Conservation (phyloP, 2,888 invertebrate species). For the Oscheius sp. region DNA sequence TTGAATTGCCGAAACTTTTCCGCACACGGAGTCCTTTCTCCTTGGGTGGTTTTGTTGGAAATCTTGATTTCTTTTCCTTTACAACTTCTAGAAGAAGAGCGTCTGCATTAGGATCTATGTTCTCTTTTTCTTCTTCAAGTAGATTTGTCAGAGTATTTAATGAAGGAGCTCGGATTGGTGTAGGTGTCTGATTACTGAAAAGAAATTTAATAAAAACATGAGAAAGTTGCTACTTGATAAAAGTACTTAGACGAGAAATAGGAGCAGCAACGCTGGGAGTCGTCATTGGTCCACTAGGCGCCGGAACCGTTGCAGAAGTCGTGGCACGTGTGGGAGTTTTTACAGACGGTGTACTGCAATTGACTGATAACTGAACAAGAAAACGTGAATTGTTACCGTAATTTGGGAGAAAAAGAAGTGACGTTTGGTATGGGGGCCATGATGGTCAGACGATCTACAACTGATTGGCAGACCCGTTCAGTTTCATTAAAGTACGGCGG, state of each 20-base stretch:
- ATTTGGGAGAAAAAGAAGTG: constrained; percentile 9
- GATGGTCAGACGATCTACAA: constrained; percentile 9
- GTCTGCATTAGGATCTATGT: constrained; percentile 15
- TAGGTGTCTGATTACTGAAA: constrained; percentile 26
- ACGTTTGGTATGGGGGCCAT: not conserved
- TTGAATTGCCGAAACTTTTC: not conserved
- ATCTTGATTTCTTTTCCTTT: not conserved
- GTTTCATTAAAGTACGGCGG: constrained; percentile 8
- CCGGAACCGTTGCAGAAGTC: not conserved
- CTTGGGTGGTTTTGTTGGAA: not conserved
- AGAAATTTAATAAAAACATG: not conserved
- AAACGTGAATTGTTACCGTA: not conserved
- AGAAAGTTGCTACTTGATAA: constrained; percentile 10
- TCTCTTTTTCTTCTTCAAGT: constrained; percentile 23
- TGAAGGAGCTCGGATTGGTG: constrained; percentile 7
- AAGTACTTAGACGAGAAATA: not conserved
- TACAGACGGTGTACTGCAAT: not conserved
- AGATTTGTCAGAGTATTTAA: not conserved
- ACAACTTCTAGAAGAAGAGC: not conserved
- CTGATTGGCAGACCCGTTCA: constrained; percentile 8
- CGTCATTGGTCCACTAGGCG: not conserved
- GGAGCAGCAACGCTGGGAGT: not conserved
- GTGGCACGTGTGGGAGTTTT: not conserved
- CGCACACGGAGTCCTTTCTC: constrained; percentile 25
- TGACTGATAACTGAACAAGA: too few species aligned